Percentiles rank a stretch among this genome's conserved stretches.
phyloP scores from a whole-genome alignment of 2,888 invertebrate species.

The Drosophila colorata region DNA sequence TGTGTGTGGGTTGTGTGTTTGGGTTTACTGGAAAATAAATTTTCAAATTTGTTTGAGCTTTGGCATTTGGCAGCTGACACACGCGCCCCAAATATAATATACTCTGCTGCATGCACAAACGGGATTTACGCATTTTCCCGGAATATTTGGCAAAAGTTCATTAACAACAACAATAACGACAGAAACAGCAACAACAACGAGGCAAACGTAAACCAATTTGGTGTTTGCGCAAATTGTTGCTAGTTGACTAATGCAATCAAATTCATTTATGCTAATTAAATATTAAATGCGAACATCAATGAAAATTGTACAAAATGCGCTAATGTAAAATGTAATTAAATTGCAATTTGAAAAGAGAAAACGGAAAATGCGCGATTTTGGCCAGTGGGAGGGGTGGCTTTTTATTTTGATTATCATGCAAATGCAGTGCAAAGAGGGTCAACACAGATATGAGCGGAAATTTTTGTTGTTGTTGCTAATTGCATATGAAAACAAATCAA shows the following conservation, averaged over 20 bases:
- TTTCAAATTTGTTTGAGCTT: conserved; percentile 34
- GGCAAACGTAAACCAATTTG: conserved; percentile 18
- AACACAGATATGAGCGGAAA: conserved; percentile 1
- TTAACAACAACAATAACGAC: conserved; percentile 38
- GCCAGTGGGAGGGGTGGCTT: not conserved
- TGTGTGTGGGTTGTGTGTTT: not conserved
- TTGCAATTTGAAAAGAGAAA: conserved; percentile 45
- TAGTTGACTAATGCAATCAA: conserved; percentile 56
- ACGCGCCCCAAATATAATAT: conserved; percentile 8
- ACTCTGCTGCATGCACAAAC: not conserved
- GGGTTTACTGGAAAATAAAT: conserved; percentile 24
- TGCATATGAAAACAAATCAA: conserved; percentile 12
- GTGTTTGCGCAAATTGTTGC: conserved; percentile 13
- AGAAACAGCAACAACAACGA: conserved; percentile 5
- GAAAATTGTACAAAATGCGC: conserved; percentile 16
- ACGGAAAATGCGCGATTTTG: conserved; percentile 13
- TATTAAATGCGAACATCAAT: conserved; percentile 53
- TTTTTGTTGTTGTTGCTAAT: conserved; percentile 19
- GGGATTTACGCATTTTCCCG: not conserved
- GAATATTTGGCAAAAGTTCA: conserved; percentile 28
- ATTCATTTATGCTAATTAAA: conserved; percentile 64
- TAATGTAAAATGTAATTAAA: conserved; percentile 64
- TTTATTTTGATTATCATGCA: conserved; percentile 5
- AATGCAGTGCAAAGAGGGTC: not conserved
- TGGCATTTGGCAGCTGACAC: conserved; percentile 47